Evolutionary conservation across 2,888 invertebrate genomes (phyloP).

Genomic region (Thalpophila matura): DNA sequence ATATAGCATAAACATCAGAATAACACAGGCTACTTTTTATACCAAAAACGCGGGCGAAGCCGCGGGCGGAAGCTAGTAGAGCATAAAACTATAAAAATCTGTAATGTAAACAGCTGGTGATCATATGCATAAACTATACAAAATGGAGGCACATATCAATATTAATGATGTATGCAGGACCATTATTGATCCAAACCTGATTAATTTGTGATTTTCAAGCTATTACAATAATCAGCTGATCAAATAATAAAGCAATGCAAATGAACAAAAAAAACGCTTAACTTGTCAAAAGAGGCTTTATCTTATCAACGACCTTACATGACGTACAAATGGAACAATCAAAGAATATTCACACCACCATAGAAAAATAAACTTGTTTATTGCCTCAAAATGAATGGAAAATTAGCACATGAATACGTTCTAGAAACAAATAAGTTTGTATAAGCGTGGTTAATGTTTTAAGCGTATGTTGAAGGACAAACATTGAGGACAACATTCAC

Average conservation of each 20-base stretch:
- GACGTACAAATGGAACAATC: conserved; percentile 19
- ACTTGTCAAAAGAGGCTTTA: conserved; percentile 33
- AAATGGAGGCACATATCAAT: conserved; percentile 24
- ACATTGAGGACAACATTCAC: conserved; percentile 56
- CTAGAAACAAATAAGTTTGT: conserved; percentile 25
- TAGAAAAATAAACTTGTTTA: conserved; percentile 15
- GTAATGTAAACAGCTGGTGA: conserved; percentile 20
- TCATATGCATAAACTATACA: background rate
- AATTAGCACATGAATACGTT: conserved; percentile 46
- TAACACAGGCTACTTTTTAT: too few species aligned
- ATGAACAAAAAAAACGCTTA: background rate
- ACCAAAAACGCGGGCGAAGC: too few species aligned
- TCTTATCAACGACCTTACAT: conserved; percentile 48
- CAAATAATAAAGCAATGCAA: conserved; percentile 3
- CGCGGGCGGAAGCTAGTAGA: too few species aligned
- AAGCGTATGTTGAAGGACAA: conserved; percentile 59
- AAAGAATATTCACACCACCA: conserved; percentile 15
- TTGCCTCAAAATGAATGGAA: conserved; percentile 1
- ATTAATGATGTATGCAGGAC: background rate
- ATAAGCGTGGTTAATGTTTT: conserved; percentile 29
- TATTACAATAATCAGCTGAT: background rate
- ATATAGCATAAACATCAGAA: too few species aligned
- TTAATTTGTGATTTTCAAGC: background rate
- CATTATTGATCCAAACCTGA: background rate
- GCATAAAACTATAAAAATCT: conserved; percentile 5